These are phyloP conservation scores for Tragopan temminckii DNA, from an alignment of 2,797 vertebrate genomes.

Conservation along the genomic window DNA sequence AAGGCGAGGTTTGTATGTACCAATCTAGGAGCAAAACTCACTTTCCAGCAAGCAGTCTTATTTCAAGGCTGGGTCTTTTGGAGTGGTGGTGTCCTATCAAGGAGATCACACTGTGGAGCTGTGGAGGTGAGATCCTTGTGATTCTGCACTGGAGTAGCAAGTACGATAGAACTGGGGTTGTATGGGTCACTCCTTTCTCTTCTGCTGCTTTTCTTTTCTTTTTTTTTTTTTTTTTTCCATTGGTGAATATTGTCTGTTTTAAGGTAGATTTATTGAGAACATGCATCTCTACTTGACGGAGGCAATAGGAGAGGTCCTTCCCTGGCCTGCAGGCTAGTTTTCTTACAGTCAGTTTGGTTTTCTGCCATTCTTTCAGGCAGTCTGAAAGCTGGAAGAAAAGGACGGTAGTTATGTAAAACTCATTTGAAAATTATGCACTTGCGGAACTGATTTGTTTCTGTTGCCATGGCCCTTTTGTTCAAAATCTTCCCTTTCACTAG, in stretches of 20 bases:
- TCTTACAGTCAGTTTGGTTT: conserved; percentile 1
- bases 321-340: background rate
- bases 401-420: conserved; percentile 63
- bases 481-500: background rate
- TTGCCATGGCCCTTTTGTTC: conserved; percentile 7
- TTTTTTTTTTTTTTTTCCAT: background rate
- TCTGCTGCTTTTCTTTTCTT: background rate
- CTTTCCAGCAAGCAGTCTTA: background rate
- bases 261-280: background rate
- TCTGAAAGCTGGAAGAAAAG: conserved; percentile 34
- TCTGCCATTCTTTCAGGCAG: background rate
- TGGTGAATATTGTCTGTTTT: background rate
- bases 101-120: background rate
- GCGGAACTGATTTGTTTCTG: conserved; percentile 44
- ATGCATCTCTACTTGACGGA: background rate
- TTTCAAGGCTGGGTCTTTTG: background rate
- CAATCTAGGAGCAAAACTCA: background rate
- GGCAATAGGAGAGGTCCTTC: background rate
- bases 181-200: background rate
- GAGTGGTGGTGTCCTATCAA: background rate
- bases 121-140: background rate
- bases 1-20: background rate
- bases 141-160: background rate
- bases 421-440: conserved; percentile 58
- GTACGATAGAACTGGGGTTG: background rate